Percentiles rank a stretch among this genome's conserved stretches.
Conservation (phyloP, 2,797 vertebrate genomes). For the Rhynchotus rufescens region DNA sequence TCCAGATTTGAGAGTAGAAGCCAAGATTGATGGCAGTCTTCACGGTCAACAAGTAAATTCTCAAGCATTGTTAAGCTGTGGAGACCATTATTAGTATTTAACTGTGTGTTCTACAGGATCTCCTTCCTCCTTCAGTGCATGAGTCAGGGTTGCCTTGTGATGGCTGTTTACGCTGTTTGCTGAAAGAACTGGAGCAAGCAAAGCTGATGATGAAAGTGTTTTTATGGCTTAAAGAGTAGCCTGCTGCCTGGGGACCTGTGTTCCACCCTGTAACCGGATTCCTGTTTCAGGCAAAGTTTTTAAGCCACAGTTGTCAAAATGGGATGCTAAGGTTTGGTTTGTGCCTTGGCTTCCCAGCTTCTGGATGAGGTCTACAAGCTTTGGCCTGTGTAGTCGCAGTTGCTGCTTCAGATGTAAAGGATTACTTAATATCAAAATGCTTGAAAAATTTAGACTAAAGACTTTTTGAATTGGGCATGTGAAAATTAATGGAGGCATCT, state of each 20-base stretch:
- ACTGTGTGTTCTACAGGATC: background rate
- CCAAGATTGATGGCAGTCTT: background rate
- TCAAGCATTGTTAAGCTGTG: background rate
- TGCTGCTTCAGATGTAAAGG: background rate
- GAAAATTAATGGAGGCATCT: background rate
- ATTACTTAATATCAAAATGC: background rate
- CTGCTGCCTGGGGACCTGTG: background rate
- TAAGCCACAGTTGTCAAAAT: background rate
- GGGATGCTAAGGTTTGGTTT: background rate
- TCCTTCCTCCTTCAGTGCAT: background rate
- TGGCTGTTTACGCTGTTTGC: background rate
- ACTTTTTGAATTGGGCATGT: accelerated
- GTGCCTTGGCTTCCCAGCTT: background rate
- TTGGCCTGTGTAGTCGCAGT: background rate
- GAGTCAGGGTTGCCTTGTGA: background rate
- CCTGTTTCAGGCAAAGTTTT: background rate
- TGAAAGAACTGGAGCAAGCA: background rate
- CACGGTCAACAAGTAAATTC: background rate
- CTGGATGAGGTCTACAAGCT: background rate
- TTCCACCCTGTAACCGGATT: background rate
- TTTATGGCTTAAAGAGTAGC: background rate
- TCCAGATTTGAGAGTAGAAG: background rate
- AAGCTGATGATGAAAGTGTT: background rate
- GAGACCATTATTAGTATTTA: background rate
- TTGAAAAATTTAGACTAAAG: background rate